Percentiles rank a stretch among this genome's conserved stretches.
Evolutionary conservation across 2,797 vertebrate genomes (phyloP).

Genomic region (Rhinophrynus dorsalis): DNA sequence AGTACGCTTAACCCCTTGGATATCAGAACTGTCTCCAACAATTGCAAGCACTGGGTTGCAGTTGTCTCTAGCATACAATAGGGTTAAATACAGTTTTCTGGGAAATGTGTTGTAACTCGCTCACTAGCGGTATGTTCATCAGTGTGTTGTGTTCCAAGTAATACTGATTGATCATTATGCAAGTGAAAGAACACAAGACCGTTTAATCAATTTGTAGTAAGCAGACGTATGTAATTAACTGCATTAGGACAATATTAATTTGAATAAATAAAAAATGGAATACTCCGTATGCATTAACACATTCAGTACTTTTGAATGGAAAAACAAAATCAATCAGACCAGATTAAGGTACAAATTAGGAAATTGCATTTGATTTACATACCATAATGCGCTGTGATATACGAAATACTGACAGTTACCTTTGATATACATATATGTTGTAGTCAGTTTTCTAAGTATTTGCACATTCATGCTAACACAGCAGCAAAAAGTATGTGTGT

Average conservation of each 20-base stretch:
- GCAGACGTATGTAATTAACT: conserved; percentile 2
- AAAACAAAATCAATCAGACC: not conserved
- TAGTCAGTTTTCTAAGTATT: too few relatives aligned
- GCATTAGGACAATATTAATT: conserved; percentile 24
- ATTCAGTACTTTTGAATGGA: not conserved
- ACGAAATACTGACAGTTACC: too few relatives aligned
- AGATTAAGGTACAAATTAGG: not conserved
- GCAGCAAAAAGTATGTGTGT: too few relatives aligned
- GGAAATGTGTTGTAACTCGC: not conserved
- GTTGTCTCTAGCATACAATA: too few relatives aligned
- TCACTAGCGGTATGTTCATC: not conserved
- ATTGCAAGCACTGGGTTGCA: too few relatives aligned
- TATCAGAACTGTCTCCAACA: too few relatives aligned
- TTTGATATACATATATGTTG: too few relatives aligned
- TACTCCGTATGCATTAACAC: not conserved
- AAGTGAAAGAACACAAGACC: not conserved
- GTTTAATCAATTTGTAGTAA: conserved; percentile 12
- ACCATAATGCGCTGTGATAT: too few relatives aligned
- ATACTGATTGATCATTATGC: conserved; percentile 15
- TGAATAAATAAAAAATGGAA: not conserved
- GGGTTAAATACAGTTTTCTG: conserved; percentile 5
- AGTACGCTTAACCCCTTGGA: too few relatives aligned
- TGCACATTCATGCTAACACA: too few relatives aligned
- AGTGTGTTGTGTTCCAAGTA: not conserved
- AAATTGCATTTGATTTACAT: too few relatives aligned